A percentile compares a stretch with the other conserved stretches of the same genome.
Conservation (phyloP, 2,888 invertebrate genomes). For the Heliconius aoede region DNA sequence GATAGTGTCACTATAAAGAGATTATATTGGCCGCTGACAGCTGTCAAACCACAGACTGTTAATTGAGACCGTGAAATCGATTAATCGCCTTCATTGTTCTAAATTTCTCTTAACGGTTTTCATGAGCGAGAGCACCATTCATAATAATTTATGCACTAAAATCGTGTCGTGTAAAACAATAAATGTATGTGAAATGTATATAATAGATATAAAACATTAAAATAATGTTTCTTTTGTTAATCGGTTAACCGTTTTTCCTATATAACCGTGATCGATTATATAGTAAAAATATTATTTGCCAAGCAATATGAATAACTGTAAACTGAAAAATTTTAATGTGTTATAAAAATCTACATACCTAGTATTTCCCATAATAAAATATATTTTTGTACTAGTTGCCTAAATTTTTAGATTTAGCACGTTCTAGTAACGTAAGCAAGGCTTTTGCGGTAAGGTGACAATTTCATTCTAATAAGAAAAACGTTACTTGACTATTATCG, state of each 20-base stretch:
- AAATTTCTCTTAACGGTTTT: slow-evolving; percentile 47
- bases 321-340: no score
- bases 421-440: not conserved
- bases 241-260: no score
- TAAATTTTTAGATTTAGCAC: not conserved
- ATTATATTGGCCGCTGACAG: slow-evolving; percentile 41
- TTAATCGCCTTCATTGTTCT: slow-evolving; percentile 47
- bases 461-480: not conserved
- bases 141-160: slow-evolving; percentile 12
- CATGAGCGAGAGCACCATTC: slow-evolving; percentile 12
- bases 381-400: not conserved
- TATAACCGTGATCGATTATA: no score
- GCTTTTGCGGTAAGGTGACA: not conserved
- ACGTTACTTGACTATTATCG: no score
- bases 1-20: slow-evolving; percentile 39
- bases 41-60: slow-evolving; percentile 43
- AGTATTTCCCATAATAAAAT: no score
- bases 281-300: not conserved
- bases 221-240: no score
- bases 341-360: no score
- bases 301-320: not conserved
- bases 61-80: slow-evolving; percentile 53
- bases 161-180: slow-evolving; percentile 2
- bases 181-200: not conserved
- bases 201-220: no score